A percentile compares a stretch with the other conserved stretches of the same genome.
phyloP scores from a whole-genome alignment of 2,888 invertebrate genomes.

The Apodemia hepburni region DNA sequence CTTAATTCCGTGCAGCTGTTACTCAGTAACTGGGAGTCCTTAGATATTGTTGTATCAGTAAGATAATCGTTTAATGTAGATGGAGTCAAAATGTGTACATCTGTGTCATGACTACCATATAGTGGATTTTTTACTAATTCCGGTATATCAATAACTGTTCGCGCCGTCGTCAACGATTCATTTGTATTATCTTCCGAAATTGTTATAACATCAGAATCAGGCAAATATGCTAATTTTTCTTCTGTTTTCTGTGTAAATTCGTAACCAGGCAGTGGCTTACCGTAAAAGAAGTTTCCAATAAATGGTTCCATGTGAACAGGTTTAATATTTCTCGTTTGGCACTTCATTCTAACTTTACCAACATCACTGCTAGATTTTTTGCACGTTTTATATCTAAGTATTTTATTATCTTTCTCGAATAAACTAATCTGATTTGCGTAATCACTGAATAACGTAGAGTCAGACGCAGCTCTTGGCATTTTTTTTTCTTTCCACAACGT shows the following conservation, averaged over 20 bases:
- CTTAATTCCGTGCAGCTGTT: conserved; percentile 66
- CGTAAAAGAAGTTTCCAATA: conserved; percentile 72
- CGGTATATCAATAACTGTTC: conserved; percentile 59
- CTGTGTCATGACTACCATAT: conserved; percentile 59
- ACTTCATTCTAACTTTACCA: conserved; percentile 61
- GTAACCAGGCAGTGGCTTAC: conserved; percentile 64
- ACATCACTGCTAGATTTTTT: conserved; percentile 66
- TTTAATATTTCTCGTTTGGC: conserved; percentile 54
- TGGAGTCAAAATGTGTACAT: conserved; percentile 49
- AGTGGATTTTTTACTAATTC: conserved; percentile 66
- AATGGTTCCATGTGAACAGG: conserved; percentile 69
- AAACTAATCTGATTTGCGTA: conserved; percentile 71
- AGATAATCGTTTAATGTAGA: conserved; percentile 40
- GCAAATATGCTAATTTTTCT: conserved; percentile 64
- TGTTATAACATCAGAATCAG: conserved; percentile 66
- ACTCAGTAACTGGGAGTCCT: conserved; percentile 63
- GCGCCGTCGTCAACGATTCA: conserved; percentile 57
- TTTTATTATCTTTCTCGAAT: conserved; percentile 55
- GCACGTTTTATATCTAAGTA: conserved; percentile 51
- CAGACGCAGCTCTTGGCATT: conserved; percentile 61
- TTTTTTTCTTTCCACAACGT: conserved; percentile 54
- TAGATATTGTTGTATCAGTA: conserved; percentile 49
- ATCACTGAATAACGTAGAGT: conserved; percentile 75
- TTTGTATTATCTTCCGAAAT: conserved; percentile 61
- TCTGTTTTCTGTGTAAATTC: conserved; percentile 58